Percentiles rank a stretch among this genome's conserved stretches.
Evolutionary conservation across 2,888 invertebrate genomes (phyloP).

Genomic region (Cremastinae sp.): DNA sequence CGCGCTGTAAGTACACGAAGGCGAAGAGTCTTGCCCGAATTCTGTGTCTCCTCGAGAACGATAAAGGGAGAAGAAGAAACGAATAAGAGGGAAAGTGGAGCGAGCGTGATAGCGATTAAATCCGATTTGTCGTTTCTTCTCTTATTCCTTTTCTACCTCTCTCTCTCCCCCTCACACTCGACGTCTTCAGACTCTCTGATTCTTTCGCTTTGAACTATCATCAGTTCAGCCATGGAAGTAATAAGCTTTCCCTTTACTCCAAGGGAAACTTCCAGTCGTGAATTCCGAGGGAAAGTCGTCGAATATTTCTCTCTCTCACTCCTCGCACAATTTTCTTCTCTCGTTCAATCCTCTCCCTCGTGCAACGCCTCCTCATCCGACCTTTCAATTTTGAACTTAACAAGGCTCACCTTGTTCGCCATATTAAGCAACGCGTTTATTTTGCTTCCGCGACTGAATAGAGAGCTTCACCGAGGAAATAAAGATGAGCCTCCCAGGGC

Average conservation of each 20-base stretch:
- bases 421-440: too few relatives aligned
- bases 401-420: too few relatives aligned
- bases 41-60: conserved; percentile 7
- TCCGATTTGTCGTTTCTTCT: conserved; percentile 46
- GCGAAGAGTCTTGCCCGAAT: conserved; percentile 14
- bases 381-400: too few relatives aligned
- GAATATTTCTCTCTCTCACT: too few relatives aligned
- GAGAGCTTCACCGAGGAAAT: too few relatives aligned
- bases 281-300: not conserved
- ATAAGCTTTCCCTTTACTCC: conserved; percentile 54
- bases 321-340: too few relatives aligned
- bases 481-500: too few relatives aligned
- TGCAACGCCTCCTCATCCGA: too few relatives aligned
- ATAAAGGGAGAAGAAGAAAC: conserved; percentile 5
- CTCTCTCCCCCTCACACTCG: not conserved
- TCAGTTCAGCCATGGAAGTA: conserved; percentile 47
- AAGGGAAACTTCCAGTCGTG: conserved; percentile 1
- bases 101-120: conserved; percentile 44
- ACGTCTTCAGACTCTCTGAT: conserved; percentile 51
- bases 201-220: conserved; percentile 61
- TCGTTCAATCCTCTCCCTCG: too few relatives aligned
- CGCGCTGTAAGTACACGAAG: not conserved
- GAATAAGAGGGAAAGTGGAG: conserved; percentile 1
- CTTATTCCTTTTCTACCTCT: too few relatives aligned
- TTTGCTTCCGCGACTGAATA: too few relatives aligned